Conservation (phyloP, 2,888 invertebrate species). For the Venusia cambrica region DNA sequence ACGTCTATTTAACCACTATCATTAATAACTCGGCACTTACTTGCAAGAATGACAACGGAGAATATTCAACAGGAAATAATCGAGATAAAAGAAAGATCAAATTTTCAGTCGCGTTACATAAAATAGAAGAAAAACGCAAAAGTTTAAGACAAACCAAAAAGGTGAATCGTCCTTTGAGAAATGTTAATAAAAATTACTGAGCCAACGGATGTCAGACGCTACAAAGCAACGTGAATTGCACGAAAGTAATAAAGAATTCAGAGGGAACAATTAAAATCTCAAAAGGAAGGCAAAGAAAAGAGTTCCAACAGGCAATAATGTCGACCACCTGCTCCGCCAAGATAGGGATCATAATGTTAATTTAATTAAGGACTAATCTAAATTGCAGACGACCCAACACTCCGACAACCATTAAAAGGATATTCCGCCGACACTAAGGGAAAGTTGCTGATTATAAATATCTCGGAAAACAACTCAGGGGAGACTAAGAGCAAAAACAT, state of each 20-base stretch:
- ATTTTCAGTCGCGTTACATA: no score
- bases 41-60: slow-evolving; percentile 29
- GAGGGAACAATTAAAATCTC: slow-evolving; percentile 44
- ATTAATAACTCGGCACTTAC: slow-evolving; percentile 41
- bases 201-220: slow-evolving; percentile 15
- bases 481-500: slow-evolving; percentile 52
- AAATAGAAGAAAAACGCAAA: neutral
- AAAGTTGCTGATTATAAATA: slow-evolving; percentile 75
- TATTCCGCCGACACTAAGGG: slow-evolving; percentile 73
- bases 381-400: slow-evolving; percentile 80
- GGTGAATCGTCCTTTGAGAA: no score
- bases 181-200: slow-evolving; percentile 9
- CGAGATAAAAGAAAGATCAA: slow-evolving; percentile 2
- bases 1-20: slow-evolving; percentile 37
- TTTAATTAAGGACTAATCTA: slow-evolving; percentile 82
- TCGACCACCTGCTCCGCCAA: slow-evolving; percentile 71
- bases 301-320: slow-evolving; percentile 66
- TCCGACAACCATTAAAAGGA: slow-evolving; percentile 76
- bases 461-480: slow-evolving; percentile 60
- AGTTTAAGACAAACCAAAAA: no score
- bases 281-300: slow-evolving; percentile 53
- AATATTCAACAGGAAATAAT: slow-evolving; percentile 1
- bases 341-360: slow-evolving; percentile 81
- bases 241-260: slow-evolving; percentile 39
- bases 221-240: slow-evolving; percentile 23